Conservation (phyloP, 2,797 vertebrate genomes). For the Parotocinclus haroldoi region DNA sequence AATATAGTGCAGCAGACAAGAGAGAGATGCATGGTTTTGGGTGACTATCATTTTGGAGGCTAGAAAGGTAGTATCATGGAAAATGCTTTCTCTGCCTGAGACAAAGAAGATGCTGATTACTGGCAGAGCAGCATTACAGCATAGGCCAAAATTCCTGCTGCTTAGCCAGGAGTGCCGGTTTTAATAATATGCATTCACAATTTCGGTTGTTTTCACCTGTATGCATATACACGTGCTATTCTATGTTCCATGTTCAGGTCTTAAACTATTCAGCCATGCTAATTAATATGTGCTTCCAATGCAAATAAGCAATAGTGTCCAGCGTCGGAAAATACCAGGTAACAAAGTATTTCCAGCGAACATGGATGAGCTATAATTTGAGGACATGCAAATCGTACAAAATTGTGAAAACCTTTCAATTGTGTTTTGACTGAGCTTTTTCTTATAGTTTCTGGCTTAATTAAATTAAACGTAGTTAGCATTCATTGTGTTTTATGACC, state of each 20-base stretch:
- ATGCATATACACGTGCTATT: slow-evolving; percentile 1
- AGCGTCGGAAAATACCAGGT: slow-evolving; percentile 39
- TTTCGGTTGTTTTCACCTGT: neutral
- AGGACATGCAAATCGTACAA: neutral
- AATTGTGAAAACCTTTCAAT: no score
- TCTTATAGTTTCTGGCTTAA: no score
- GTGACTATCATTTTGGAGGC: slow-evolving; percentile 22
- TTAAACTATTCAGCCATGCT: slow-evolving; percentile 1
- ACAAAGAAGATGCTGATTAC: slow-evolving; percentile 6
- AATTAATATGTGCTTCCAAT: slow-evolving; percentile 35
- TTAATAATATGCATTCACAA: slow-evolving; percentile 4
- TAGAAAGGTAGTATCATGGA: slow-evolving; percentile 7
- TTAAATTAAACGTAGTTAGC: no score
- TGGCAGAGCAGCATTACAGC: slow-evolving; percentile 5
- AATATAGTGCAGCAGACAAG: neutral
- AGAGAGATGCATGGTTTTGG: slow-evolving; percentile 4
- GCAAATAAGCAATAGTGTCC: slow-evolving; percentile 36
- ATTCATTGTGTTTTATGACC: no score
- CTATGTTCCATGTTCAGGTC: neutral
- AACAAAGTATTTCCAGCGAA: slow-evolving; percentile 13
- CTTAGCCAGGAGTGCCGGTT: neutral
- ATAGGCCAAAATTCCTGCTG: neutral
- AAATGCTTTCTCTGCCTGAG: slow-evolving; percentile 16
- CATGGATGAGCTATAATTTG: slow-evolving; percentile 12
- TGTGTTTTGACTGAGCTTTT: no score